Evolutionary conservation across 2,113 vertebrate species (phyloP), one percentile per base, ranked within the genome.

Genomic region (Microtus ochrogaster): DNA sequence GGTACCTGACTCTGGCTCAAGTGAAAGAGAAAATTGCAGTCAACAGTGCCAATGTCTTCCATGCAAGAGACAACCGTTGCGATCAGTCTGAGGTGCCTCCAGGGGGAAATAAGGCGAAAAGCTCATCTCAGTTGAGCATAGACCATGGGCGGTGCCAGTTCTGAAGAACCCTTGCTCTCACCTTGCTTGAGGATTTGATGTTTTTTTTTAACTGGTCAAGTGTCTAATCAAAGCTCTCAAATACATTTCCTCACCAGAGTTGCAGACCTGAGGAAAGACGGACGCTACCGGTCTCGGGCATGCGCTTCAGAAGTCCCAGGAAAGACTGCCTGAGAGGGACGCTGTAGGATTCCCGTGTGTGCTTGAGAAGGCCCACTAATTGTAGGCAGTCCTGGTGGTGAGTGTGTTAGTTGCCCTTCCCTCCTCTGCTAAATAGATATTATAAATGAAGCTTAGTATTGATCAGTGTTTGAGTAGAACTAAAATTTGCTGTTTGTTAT

Each of bases 1-100:
- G 11, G 4, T 78, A 26, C 24, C 44, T 39, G 22, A 73, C 47
- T 74, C 33, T 77, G n/a, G n/a, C 24, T n/a, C 83, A 93, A 39
- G 33, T 49, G 9, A 89, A 95, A 85, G 92, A 93, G 39, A 84
- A 85, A 79, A 92, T 41, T 61, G n/a, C 39, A 93, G 33, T 70
- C 21, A 81, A 28, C 44, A 55, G 39, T 81, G 19, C 30, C 84
- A 58, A 39, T 41, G 85, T 55, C 88, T 91, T 28, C 36, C 36
- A 89, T 44, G 41, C 77, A 66, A 10, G 36, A 91, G 44, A 19
- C 22, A 81, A 61, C 73, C 3, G 17, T 78, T 86, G 33, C 12
- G 21, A 41, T 93, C 93, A 92, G 94, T 63, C 24, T 41, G 41
- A 49, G 49, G 10, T 49, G 3, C 74, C 21, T 55, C 74, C 8